phyloP scores from a whole-genome alignment of 2,888 invertebrate genomes.

The Pterostichus niger region DNA sequence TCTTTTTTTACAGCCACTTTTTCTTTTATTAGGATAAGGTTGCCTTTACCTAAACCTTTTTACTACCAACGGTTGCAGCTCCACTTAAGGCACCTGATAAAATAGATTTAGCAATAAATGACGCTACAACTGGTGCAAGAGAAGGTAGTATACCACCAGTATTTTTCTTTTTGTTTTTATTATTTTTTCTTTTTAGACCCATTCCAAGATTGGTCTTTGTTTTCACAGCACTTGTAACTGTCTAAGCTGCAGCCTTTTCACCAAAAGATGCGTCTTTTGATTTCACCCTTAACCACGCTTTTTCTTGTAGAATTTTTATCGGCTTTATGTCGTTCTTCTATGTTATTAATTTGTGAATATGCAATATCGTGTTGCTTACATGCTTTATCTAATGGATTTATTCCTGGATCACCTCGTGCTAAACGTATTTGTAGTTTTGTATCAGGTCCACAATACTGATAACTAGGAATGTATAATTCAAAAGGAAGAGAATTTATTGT shows the following conservation, averaged over 20 bases:
- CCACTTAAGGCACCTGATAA: slow-evolving; percentile 72
- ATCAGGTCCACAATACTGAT: slow-evolving; percentile 63
- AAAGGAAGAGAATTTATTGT: slow-evolving; percentile 56
- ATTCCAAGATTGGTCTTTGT: slow-evolving; percentile 69
- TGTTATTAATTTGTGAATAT: slow-evolving; percentile 67
- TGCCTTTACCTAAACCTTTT: slow-evolving; percentile 8
- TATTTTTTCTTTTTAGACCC: slow-evolving; percentile 19
- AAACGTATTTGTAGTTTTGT: slow-evolving; percentile 69
- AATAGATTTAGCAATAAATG: slow-evolving; percentile 71
- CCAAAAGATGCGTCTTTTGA: slow-evolving; percentile 69
- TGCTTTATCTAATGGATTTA: slow-evolving; percentile 70
- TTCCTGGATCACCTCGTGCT: slow-evolving; percentile 71
- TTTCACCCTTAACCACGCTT: slow-evolving; percentile 69
- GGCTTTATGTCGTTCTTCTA: slow-evolving; percentile 69
- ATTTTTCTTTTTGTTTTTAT: not conserved
- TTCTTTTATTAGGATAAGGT: not conserved
- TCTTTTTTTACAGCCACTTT: not conserved
- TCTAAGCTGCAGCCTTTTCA: slow-evolving; percentile 70
- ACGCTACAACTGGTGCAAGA: slow-evolving; percentile 68
- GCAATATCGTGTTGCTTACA: slow-evolving; percentile 71
- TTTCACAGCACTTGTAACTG: slow-evolving; percentile 70
- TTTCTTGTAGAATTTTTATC: slow-evolving; percentile 71
- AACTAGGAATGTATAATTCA: slow-evolving; percentile 64
- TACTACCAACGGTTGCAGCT: slow-evolving; percentile 69
- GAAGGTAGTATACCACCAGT: slow-evolving; percentile 70